Conservation (phyloP, 2,888 invertebrate species). For the Maniola hyperantus region DNA sequence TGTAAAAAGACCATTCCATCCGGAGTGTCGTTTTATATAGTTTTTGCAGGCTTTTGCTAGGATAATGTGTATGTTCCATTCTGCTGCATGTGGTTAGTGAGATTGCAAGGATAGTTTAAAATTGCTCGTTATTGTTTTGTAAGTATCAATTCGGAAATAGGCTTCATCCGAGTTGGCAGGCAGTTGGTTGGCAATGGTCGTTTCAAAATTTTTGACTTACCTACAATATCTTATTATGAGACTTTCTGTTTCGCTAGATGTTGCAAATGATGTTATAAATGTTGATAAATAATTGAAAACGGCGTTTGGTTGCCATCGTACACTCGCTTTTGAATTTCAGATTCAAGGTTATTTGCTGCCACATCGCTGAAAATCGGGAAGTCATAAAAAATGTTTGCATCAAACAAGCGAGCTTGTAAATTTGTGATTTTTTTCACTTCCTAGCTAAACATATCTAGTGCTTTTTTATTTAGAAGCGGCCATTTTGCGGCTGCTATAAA, state of each 20-base stretch:
- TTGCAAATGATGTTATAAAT: background rate
- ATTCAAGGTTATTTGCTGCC: background rate
- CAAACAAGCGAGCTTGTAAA: conserved; percentile 4
- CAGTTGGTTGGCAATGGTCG: no score
- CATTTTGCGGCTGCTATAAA: conserved; percentile 1
- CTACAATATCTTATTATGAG: background rate
- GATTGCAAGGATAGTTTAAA: background rate
- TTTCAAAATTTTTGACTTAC: no score
- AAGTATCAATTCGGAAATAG: background rate
- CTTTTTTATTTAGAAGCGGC: background rate
- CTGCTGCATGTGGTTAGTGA: background rate
- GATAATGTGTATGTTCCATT: background rate
- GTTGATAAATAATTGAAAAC: conserved; percentile 2
- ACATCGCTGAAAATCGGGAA: conserved; percentile 7
- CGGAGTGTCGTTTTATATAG: background rate
- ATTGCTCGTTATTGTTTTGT: no score
- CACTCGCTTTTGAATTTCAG: conserved; percentile 8
- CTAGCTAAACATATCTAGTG: background rate
- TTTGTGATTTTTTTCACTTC: conserved; percentile 6
- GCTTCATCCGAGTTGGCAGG: background rate
- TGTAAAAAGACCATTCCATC: background rate
- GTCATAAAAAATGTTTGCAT: conserved; percentile 4
- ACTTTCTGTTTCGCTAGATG: background rate
- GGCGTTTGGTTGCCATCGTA: background rate
- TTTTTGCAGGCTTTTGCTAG: background rate